Evolutionary conservation across 2,113 vertebrate species (phyloP).

Genomic region (Empidonax alnorum): DNA sequence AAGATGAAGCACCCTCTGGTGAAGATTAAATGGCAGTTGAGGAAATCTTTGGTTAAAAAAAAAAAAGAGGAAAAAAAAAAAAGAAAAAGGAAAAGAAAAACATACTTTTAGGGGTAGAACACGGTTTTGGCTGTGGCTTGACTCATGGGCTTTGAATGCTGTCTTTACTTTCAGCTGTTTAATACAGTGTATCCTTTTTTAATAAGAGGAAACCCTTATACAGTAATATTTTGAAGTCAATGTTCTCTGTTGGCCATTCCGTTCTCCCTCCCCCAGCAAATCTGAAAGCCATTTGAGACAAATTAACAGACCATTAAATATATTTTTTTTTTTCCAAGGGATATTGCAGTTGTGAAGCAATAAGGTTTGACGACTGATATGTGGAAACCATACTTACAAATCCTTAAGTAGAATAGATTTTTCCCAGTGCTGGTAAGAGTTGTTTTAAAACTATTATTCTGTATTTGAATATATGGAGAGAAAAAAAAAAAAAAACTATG

Average conservation of each 20-base stretch:
- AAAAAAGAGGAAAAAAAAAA: neutral
- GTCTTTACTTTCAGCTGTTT: constrained; percentile 75
- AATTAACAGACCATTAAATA: constrained; percentile 66
- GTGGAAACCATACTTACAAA: constrained; percentile 66
- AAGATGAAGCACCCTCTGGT: constrained; percentile 95
- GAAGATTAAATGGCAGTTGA: constrained; percentile 89
- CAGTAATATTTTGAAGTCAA: constrained; percentile 71
- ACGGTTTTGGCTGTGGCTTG: constrained; percentile 83
- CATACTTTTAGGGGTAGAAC: constrained; percentile 79
- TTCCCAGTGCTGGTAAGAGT: constrained; percentile 63
- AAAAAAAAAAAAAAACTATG: neutral
- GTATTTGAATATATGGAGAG: constrained; percentile 45
- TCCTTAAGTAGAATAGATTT: constrained; percentile 60
- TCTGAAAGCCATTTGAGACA: constrained; percentile 76
- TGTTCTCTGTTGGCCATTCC: constrained; percentile 71
- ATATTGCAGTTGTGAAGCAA: constrained; percentile 75
- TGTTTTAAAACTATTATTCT: constrained; percentile 62
- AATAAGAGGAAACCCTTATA: constrained; percentile 66
- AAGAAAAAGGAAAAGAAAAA: constrained; percentile 60
- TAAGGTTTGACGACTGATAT: constrained; percentile 73
- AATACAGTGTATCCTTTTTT: constrained; percentile 72
- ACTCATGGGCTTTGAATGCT: constrained; percentile 83
- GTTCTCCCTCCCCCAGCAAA: constrained; percentile 62
- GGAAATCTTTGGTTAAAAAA: constrained; percentile 76
- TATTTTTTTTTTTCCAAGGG: constrained; percentile 59